These are phyloP conservation scores for Tetrax tetrax DNA, from an alignment of 2,113 vertebrate genomes.

Conservation along the genomic window DNA sequence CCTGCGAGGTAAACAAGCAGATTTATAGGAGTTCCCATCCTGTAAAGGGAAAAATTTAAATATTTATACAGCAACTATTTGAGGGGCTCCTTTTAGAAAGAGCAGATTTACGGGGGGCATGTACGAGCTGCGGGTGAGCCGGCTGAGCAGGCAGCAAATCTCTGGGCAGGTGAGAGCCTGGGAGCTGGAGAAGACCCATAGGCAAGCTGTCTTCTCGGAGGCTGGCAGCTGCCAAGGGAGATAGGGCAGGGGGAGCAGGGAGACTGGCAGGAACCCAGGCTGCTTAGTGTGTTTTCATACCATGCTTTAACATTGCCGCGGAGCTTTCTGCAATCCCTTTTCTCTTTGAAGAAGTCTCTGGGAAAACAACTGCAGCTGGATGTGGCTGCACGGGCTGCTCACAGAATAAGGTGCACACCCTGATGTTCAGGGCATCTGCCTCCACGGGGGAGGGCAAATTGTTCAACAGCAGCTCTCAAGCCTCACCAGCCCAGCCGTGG, in stretches of 20 bases:
- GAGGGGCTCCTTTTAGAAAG: not conserved
- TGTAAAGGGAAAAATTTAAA: no score
- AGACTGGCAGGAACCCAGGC: not conserved
- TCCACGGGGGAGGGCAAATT: not conserved
- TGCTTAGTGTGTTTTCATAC: not conserved
- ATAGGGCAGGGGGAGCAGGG: not conserved
- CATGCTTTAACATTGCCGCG: rapidly evolving
- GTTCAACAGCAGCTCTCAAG: not conserved
- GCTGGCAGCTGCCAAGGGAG: not conserved
- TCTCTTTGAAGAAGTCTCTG: not conserved
- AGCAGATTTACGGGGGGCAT: rapidly evolving
- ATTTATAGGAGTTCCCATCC: not conserved
- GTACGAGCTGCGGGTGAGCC: not conserved
- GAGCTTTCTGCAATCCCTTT: not conserved
- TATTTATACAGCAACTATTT: rapidly evolving
- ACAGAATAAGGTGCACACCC: not conserved
- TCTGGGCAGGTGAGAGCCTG: not conserved
- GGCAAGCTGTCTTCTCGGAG: not conserved
- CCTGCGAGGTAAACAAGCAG: not conserved
- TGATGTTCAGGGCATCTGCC: not conserved
- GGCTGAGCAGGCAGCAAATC: not conserved
- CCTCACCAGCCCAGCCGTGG: no score
- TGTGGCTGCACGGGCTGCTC: not conserved
- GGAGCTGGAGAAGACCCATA: not conserved
- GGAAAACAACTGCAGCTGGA: not conserved